phyloP scores from a whole-genome alignment of 2,113 vertebrate species.

The Bos indicus region DNA sequence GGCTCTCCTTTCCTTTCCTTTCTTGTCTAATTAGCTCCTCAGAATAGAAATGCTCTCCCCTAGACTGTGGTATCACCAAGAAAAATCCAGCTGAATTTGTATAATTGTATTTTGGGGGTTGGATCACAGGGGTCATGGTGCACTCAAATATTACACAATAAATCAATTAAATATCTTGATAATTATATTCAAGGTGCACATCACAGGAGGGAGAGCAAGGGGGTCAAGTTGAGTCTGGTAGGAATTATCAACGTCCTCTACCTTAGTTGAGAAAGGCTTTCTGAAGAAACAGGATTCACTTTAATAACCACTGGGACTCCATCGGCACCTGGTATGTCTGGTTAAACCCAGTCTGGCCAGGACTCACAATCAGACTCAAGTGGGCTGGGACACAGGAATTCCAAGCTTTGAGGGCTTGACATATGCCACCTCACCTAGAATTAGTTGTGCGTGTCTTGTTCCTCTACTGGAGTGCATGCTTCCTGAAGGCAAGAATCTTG shows the following conservation, averaged over 20 bases:
- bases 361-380: not conserved
- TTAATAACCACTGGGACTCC: not conserved
- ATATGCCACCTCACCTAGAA: not conserved
- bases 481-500: not conserved
- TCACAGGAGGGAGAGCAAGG: not conserved
- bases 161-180: not conserved
- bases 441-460: not conserved
- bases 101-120: not conserved
- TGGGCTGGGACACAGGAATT: not conserved
- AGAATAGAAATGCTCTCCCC: not conserved
- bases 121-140: not conserved
- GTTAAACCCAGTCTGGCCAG: not conserved
- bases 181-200: not conserved
- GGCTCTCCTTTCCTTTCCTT: not conserved
- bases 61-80: not conserved
- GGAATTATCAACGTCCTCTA: not conserved
- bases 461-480: not conserved
- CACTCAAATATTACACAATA: not conserved
- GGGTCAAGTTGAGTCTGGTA: not conserved
- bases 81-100: not conserved
- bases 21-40: not conserved
- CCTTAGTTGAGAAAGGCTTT: not conserved
- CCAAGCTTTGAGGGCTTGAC: not conserved
- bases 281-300: not conserved
- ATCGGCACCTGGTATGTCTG: not conserved